Conservation (phyloP, 2,113 vertebrate genomes). For the Phocoena sinus region DNA sequence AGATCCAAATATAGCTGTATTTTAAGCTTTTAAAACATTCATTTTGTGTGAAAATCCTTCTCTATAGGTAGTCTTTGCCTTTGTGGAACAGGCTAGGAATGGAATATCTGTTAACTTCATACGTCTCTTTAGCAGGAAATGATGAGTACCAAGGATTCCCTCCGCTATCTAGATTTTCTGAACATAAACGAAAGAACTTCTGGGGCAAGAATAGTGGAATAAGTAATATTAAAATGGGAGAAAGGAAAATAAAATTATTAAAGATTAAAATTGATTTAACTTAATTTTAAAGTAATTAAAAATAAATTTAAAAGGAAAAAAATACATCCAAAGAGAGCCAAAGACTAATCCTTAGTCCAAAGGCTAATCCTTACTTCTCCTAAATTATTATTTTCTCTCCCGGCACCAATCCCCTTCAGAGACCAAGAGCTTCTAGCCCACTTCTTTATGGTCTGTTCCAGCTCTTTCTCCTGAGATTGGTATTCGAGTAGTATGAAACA, state of each 20-base stretch:
- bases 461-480: conserved; percentile 25
- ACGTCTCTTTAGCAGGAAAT: conserved; percentile 11
- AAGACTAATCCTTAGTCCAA: background rate
- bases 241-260: background rate
- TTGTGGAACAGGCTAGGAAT: background rate
- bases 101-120: background rate
- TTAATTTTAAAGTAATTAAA: background rate
- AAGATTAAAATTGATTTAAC: background rate
- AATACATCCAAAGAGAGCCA: background rate
- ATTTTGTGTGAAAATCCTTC: conserved; percentile 53
- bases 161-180: background rate
- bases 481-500: background rate
- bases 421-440: background rate
- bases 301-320: background rate
- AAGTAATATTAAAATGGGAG: conserved; percentile 12
- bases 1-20: conserved; percentile 53
- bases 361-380: conserved; percentile 27
- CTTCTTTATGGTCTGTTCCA: background rate
- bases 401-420: background rate
- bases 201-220: background rate
- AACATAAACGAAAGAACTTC: conserved; percentile 10
- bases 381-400: conserved; percentile 50
- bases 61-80: conserved; percentile 8
- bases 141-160: background rate
- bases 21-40: conserved; percentile 53